Conservation (phyloP, 2,113 vertebrate genomes). For the Serinus canaria region DNA sequence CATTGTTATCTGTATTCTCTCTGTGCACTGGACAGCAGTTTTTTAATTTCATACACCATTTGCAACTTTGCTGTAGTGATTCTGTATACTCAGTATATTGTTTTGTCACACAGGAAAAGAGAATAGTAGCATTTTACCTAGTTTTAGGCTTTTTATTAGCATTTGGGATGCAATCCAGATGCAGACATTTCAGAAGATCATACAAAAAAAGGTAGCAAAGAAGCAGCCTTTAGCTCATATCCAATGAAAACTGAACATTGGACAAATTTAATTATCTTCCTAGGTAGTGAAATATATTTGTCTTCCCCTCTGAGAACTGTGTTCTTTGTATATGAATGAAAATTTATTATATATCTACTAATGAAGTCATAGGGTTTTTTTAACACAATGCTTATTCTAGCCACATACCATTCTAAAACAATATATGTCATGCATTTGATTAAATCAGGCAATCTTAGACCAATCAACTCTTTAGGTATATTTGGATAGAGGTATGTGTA, state of each 20-base stretch:
- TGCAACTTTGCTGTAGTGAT: not conserved
- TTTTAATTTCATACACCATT: conserved; percentile 54
- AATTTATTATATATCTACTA: not conserved
- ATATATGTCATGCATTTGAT: not conserved
- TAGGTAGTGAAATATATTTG: not conserved
- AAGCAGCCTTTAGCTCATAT: not conserved
- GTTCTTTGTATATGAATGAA: not conserved
- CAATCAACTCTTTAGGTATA: not conserved
- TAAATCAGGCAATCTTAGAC: not conserved
- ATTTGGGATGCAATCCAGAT: not conserved
- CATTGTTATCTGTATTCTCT: not conserved
- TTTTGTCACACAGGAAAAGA: not conserved
- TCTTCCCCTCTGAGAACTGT: not conserved
- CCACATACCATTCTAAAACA: not conserved
- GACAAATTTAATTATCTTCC: not conserved
- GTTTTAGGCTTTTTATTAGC: not conserved
- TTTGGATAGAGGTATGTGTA: not conserved
- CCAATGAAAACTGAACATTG: not conserved
- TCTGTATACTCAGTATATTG: not conserved
- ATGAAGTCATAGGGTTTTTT: not conserved
- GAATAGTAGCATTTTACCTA: not conserved
- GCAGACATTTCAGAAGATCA: not conserved
- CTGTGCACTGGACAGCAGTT: not conserved
- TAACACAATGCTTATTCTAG: not conserved
- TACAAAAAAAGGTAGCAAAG: not conserved